Evolutionary conservation across 2,113 vertebrate species (phyloP).

Genomic region (Beaufortia kweichowensis): DNA sequence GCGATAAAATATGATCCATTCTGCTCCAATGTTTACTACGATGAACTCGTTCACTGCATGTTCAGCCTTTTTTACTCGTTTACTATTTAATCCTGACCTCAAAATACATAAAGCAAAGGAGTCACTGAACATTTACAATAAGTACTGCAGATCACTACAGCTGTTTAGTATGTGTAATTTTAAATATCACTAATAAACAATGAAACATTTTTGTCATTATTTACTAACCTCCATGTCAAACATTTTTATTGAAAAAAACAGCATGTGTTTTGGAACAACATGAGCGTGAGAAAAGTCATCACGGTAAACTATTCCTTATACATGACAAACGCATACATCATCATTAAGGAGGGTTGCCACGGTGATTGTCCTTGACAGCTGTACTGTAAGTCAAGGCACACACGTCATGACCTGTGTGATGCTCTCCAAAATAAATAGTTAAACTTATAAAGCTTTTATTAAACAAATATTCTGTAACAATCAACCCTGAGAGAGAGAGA

Average conservation of each 20-base stretch:
- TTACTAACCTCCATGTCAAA: not conserved
- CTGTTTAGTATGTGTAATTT: too few species aligned
- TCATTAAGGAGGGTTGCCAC: slow-evolving; percentile 6
- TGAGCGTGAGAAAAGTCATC: not conserved
- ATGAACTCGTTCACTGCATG: slow-evolving; percentile 7
- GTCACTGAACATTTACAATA: slow-evolving; percentile 6
- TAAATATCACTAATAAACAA: too few species aligned
- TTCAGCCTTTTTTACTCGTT: not conserved
- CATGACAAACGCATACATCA: slow-evolving; percentile 21
- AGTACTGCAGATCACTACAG: not conserved
- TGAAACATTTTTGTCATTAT: not conserved
- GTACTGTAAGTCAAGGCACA: not conserved
- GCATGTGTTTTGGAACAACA: not conserved
- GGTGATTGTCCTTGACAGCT: slow-evolving; percentile 10
- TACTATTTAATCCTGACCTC: not conserved
- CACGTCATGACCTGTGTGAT: slow-evolving; percentile 4
- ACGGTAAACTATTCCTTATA: not conserved
- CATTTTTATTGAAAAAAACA: not conserved
- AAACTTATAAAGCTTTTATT: slow-evolving; percentile 4
- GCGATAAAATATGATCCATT: not conserved
- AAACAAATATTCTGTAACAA: slow-evolving; percentile 51
- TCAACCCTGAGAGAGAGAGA: slow-evolving; percentile 43
- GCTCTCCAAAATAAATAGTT: not conserved
- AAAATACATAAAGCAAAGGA: not conserved
- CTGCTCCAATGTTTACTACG: slow-evolving; percentile 25